Conservation (phyloP, 1,140 invertebrate genomes). For the Oryctes rhinoceros region DNA sequence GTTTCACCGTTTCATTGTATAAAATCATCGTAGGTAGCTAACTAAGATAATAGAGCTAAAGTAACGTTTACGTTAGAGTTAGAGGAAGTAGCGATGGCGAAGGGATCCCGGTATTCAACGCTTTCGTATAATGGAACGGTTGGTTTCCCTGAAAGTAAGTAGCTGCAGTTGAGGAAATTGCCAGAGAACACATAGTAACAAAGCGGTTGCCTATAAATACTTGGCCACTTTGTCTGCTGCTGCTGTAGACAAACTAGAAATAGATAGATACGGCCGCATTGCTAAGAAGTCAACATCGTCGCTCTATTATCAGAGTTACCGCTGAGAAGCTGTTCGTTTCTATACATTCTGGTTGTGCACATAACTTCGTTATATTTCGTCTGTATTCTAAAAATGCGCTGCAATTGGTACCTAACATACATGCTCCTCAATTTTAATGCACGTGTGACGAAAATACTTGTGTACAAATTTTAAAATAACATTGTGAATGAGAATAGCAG, state of each 20-base stretch:
- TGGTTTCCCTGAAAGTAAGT: conserved; percentile 14
- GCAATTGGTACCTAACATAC: background rate
- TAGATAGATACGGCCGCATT: conserved; percentile 50
- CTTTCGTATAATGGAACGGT: conserved; percentile 16
- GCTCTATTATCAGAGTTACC: conserved; percentile 45
- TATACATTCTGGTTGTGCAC: conserved; percentile 10
- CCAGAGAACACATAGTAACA: conserved; percentile 48
- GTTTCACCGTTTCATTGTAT: conserved; percentile 19
- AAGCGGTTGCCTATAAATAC: conserved; percentile 49
- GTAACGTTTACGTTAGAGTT: conserved; percentile 21
- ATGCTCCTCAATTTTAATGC: too few relatives aligned
- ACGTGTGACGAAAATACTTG: too few relatives aligned
- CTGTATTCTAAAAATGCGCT: background rate
- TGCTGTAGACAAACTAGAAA: conserved; percentile 49
- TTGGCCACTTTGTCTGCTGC: conserved; percentile 47
- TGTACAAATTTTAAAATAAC: too few relatives aligned
- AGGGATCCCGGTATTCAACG: background rate
- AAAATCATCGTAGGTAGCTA: background rate
- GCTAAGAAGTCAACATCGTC: conserved; percentile 49
- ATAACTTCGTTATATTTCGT: conserved; percentile 18
- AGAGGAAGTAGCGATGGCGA: background rate
- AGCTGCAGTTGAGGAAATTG: conserved; percentile 43
- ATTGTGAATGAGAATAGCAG: too few relatives aligned
- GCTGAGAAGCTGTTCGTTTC: conserved; percentile 13
- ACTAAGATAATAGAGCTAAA: conserved; percentile 27